Conservation (phyloP, 2,797 vertebrate species). For the Leptoclinus maculatus region DNA sequence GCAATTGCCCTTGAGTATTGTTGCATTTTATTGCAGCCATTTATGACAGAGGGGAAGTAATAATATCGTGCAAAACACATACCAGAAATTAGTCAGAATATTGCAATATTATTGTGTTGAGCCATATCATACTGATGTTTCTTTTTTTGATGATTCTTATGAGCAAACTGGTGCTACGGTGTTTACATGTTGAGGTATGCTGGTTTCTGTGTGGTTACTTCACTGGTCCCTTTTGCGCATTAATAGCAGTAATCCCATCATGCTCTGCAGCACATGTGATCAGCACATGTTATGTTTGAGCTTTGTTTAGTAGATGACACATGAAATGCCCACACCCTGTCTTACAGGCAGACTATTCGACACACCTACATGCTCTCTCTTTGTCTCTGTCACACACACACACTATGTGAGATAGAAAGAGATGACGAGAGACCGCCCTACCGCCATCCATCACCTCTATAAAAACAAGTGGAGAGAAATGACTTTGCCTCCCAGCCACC, state of each 20-base stretch:
- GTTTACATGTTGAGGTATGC: neutral
- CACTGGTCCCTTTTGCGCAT: neutral
- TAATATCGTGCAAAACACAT: neutral
- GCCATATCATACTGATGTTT: neutral
- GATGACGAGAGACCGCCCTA: constrained; percentile 25
- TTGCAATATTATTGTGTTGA: neutral
- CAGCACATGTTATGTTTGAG: neutral
- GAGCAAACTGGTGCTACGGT: neutral
- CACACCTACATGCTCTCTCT: constrained; percentile 14
- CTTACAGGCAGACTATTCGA: constrained; percentile 28
- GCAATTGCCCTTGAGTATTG: neutral
- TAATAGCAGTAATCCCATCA: constrained; percentile 19
- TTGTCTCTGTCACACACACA: neutral
- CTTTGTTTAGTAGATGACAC: constrained; percentile 39
- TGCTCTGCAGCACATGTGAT: neutral
- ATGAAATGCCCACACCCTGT: constrained; percentile 26
- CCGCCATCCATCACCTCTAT: constrained; percentile 51
- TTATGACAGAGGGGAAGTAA: neutral
- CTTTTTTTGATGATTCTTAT: neutral
- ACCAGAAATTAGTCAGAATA: neutral
- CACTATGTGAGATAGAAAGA: constrained; percentile 4
- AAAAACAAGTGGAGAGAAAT: constrained; percentile 49
- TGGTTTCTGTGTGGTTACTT: neutral
- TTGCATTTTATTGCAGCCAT: neutral
- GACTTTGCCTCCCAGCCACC: constrained; percentile 46